A percentile compares a stretch with the other conserved stretches of the same genome.
These are phyloP conservation scores for Haplochromis burtoni DNA, from an alignment of 2,113 vertebrate species.

Conservation along the genomic window DNA sequence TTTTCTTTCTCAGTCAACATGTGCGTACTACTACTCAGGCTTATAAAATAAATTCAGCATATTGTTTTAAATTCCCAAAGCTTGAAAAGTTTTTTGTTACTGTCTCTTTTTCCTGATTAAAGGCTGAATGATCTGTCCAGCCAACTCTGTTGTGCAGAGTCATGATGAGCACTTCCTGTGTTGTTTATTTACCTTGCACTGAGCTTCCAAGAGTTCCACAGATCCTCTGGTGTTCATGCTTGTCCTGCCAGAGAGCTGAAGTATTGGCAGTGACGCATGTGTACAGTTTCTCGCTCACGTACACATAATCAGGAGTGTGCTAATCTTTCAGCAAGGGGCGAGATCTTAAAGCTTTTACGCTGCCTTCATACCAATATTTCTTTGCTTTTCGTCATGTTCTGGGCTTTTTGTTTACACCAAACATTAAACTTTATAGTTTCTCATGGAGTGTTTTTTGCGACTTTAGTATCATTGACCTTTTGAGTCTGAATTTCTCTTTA, in stretches of 20 bases:
- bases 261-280: slow-evolving; percentile 42
- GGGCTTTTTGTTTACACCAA: background rate
- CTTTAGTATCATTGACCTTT: background rate
- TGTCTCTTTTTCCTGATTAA: background rate
- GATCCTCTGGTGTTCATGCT: slow-evolving; percentile 38
- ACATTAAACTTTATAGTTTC: background rate
- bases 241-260: slow-evolving; percentile 13
- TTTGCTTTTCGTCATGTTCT: background rate
- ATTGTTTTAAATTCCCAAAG: background rate
- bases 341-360: background rate
- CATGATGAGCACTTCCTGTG: background rate
- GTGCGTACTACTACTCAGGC: background rate
- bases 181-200: slow-evolving; percentile 40
- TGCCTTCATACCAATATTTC: background rate
- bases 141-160: background rate
- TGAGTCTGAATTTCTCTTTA: slow-evolving; percentile 16
- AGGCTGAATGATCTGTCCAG: background rate
- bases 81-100: background rate
- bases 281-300: slow-evolving; percentile 41
- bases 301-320: slow-evolving; percentile 28
- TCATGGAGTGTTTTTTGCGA: background rate
- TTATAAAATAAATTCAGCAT: background rate
- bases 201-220: slow-evolving; percentile 2
- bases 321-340: slow-evolving; percentile 11
- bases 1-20: background rate